phyloP scores from a whole-genome alignment of 2,113 vertebrate genomes.

The Gymnorhina tibicen region DNA sequence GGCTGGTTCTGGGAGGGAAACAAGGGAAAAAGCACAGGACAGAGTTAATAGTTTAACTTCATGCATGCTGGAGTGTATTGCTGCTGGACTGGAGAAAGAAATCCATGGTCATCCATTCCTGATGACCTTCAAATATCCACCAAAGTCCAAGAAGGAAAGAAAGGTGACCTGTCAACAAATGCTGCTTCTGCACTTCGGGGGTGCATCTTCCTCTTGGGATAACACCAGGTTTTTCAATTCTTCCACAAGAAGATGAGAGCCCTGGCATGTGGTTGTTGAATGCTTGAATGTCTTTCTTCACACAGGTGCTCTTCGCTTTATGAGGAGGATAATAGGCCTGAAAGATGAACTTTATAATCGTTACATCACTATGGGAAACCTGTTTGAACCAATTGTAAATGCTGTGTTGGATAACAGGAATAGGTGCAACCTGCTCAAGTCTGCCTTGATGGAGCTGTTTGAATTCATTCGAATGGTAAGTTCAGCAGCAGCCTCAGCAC shows the following conservation, averaged over 20 bases:
- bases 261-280: background rate
- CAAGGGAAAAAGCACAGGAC: background rate
- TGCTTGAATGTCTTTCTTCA: background rate
- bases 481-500: background rate
- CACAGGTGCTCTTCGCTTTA: slow-evolving; percentile 94
- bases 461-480: slow-evolving; percentile 95
- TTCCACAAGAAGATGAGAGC: background rate
- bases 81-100: background rate
- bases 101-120: too few species aligned
- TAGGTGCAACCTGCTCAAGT: slow-evolving; percentile 93
- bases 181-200: background rate
- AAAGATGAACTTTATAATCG: slow-evolving; percentile 96
- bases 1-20: background rate
- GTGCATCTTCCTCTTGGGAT: background rate
- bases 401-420: slow-evolving; percentile 92
- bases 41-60: background rate
- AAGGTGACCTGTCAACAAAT: background rate
- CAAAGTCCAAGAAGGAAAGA: background rate
- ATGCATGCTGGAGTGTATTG: background rate
- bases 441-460: slow-evolving; percentile 93
- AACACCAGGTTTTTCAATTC: background rate
- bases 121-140: background rate
- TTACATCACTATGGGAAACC: slow-evolving; percentile 93
- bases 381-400: slow-evolving; percentile 96
- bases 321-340: slow-evolving; percentile 94